A percentile compares a stretch with the other conserved stretches of the same genome.
Conservation (phyloP, 1,140 invertebrate genomes). For the Anoplophora glabripennis region DNA sequence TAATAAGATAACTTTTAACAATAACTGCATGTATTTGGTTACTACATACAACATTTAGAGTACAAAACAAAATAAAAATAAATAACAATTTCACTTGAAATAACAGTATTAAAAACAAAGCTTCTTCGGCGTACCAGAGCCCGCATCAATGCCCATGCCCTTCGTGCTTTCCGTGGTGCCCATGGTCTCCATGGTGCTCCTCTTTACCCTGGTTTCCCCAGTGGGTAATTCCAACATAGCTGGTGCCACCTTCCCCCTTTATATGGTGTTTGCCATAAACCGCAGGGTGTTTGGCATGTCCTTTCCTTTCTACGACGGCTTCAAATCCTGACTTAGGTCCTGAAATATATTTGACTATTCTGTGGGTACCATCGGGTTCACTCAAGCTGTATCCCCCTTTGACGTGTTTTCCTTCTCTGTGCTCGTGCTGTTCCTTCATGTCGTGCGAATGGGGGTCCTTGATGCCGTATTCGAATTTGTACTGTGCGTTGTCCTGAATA, state of each 20-base stretch:
- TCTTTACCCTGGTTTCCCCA: constrained; percentile 14
- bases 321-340: constrained; percentile 46
- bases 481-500: constrained; percentile 31
- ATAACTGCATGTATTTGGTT: too few relatives aligned
- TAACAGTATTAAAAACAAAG: neutral
- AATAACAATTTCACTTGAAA: neutral
- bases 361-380: constrained; percentile 51
- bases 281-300: constrained; percentile 33
- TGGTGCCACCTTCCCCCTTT: constrained; percentile 10
- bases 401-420: constrained; percentile 51
- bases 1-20: too few relatives aligned
- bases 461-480: constrained; percentile 52
- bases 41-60: neutral
- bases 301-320: constrained; percentile 34
- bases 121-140: neutral
- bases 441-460: constrained; percentile 52
- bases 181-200: neutral
- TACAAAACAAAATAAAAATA: neutral
- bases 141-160: too few relatives aligned
- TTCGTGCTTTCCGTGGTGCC: too few relatives aligned
- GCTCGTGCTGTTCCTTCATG: constrained; percentile 50
- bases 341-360: constrained; percentile 50
- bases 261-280: constrained; percentile 12
- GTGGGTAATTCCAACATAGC: constrained; percentile 25
- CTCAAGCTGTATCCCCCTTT: constrained; percentile 49